Conservation (phyloP, 2,888 invertebrate genomes). For the Limnephilus rhombicus region DNA sequence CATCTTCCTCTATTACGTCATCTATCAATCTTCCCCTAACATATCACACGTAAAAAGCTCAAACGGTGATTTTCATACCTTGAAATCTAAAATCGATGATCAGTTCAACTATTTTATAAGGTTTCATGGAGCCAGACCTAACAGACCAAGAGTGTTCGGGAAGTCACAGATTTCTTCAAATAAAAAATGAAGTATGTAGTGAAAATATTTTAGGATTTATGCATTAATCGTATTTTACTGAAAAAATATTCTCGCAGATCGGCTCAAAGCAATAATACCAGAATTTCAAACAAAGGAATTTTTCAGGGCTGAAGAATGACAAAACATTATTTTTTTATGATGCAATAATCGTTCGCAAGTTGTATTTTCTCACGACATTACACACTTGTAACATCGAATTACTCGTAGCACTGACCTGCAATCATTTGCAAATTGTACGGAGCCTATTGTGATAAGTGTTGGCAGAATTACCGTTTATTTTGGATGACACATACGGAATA, state of each 20-base stretch:
- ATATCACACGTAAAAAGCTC: no score
- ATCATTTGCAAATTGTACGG: not conserved
- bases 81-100: no score
- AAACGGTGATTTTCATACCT: no score
- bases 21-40: no score
- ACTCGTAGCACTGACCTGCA: not conserved
- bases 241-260: not conserved
- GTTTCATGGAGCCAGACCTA: no score
- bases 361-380: not conserved
- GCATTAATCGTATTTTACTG: no score
- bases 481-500: not conserved
- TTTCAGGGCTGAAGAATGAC: not conserved
- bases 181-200: no score
- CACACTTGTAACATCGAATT: not conserved
- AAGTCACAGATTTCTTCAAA: no score
- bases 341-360: not conserved
- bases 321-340: not conserved
- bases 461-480: not conserved
- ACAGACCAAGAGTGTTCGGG: no score
- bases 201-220: no score
- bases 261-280: not conserved
- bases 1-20: no score
- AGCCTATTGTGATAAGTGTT: not conserved
- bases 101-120: no score
- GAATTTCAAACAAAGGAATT: not conserved